Evolutionary conservation across 2,797 vertebrate genomes (phyloP), one percentile per base, ranked within the genome.

Genomic region (Cichlasoma orientale): DNA sequence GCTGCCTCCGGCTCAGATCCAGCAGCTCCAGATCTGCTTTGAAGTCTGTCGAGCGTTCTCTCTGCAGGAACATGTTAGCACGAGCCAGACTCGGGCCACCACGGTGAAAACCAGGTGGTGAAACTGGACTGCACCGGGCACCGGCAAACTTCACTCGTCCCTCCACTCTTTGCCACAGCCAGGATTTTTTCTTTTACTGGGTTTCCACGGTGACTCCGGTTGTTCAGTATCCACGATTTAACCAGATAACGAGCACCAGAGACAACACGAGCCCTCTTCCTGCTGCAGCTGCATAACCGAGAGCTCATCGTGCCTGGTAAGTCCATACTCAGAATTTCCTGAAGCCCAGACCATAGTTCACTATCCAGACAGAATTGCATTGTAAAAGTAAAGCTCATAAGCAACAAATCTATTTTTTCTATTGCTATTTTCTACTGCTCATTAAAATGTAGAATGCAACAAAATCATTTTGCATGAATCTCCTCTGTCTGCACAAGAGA

Each of bases 311-410:
- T 0, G 21, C 59, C 36, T 41, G 36, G 36, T 44, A 13, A 25
- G 21, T 25, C 38, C 36, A 27, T 27, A 27, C 38, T 11, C 14
- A 66, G 23, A 27, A 27, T 2, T 5, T 63, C 14, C 41, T 27
- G 19, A 44, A 4, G 25, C 23, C 41, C 47, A 19, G 1, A 47
- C 1, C 0, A 5, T 19, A 19, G 61, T 27, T 47, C 61, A 66
- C 23, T 5, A 18, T 44, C 59, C 38, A 0, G 14, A 44, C 9
- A 25, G 59, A 16, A 38, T 10, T 1, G 36, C 13, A 8, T 0
- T 44, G 4, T 44, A 63, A 63, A 47, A 3, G 1, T 63, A 0
- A 61, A 61, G n/a, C n/a, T 61, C 57, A 59, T 36, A 21, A 21
- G 4, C 13, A 59, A 21, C 36, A 1, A 59, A 12, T 38, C 33